These are phyloP conservation scores for Trogon surrucura DNA, from an alignment of 2,113 vertebrate species.

Conservation along the genomic window DNA sequence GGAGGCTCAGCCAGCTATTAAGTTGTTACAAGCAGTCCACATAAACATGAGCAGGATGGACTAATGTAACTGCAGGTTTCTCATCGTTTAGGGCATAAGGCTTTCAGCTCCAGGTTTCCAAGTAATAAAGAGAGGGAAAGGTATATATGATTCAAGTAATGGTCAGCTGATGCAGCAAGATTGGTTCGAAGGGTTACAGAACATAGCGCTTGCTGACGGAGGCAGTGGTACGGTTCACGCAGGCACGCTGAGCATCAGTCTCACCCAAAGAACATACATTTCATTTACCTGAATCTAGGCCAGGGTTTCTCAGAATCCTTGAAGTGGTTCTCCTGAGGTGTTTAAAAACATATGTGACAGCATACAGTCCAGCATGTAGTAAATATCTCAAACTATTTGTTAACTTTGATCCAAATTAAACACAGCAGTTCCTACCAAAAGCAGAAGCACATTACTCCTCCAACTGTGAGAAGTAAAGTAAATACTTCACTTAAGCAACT, in stretches of 20 bases:
- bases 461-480: conserved; percentile 44
- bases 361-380: not conserved
- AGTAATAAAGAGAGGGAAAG: not conserved
- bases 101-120: not conserved
- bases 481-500: conserved; percentile 32
- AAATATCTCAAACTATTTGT: not conserved
- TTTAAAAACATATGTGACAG: not conserved
- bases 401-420: conserved; percentile 7
- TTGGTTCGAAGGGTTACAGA: not conserved
- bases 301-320: not conserved
- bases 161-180: not conserved
- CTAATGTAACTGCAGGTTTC: not conserved
- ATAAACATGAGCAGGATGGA: not conserved
- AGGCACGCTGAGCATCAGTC: accelerated
- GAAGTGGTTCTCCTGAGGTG: not conserved
- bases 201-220: not conserved
- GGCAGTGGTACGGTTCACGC: accelerated
- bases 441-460: conserved; percentile 33
- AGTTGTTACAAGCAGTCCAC: not conserved
- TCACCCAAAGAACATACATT: not conserved
- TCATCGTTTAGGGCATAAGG: not conserved
- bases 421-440: conserved; percentile 15
- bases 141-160: accelerated
- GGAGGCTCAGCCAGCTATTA: not conserved
- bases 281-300: not conserved